These are phyloP conservation scores for Drosophila fuyamai DNA, from an alignment of 1,140 invertebrate species.

Conservation along the genomic window DNA sequence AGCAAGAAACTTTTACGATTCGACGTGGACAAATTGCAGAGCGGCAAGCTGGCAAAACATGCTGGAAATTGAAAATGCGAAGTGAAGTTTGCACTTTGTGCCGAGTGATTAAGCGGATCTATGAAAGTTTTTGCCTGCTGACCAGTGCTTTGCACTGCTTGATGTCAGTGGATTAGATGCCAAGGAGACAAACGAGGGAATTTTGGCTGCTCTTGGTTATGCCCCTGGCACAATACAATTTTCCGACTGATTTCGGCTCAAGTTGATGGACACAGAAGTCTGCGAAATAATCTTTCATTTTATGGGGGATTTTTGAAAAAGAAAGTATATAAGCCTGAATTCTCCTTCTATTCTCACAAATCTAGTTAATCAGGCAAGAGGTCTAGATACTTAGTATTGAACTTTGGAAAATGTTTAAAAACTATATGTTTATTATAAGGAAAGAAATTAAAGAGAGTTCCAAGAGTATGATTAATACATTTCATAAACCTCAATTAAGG, in stretches of 20 bases:
- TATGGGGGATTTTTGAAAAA: too few relatives aligned
- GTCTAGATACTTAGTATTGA: too few relatives aligned
- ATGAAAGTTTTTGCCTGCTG: neutral
- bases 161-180: neutral
- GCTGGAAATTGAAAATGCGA: conserved; percentile 1
- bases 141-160: neutral
- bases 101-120: conserved; percentile 19
- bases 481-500: too few relatives aligned
- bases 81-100: conserved; percentile 2
- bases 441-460: too few relatives aligned
- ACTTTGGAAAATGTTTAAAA: too few relatives aligned
- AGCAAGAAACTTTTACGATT: conserved; percentile 26
- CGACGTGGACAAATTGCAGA: conserved; percentile 33
- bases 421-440: too few relatives aligned
- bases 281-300: neutral
- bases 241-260: neutral
- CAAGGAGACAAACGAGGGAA: neutral
- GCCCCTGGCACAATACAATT: too few relatives aligned
- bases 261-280: neutral
- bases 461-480: too few relatives aligned
- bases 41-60: conserved; percentile 19
- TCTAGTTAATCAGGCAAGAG: too few relatives aligned
- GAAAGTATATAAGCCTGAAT: too few relatives aligned
- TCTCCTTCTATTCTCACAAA: too few relatives aligned
- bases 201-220: neutral